Evolutionary conservation across 2,797 vertebrate species (phyloP).

Genomic region (Heterohyrax brucei): DNA sequence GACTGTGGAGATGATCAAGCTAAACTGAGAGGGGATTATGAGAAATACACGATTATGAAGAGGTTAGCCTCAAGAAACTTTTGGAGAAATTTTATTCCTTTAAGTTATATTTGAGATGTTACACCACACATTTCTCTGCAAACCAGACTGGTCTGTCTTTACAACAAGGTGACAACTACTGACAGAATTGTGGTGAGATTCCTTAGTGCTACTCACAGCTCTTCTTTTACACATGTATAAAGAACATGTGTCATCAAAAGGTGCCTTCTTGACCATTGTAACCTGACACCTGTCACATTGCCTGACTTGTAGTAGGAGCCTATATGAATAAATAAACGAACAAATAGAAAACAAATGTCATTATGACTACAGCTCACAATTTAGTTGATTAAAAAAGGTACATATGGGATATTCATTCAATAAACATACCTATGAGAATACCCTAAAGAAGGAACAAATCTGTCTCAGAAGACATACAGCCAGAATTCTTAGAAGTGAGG

Average conservation of each 20-base stretch:
- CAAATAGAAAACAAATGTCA: neutral
- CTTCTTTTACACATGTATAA: neutral
- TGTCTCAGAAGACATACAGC: neutral
- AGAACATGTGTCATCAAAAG: neutral
- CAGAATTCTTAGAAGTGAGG: neutral
- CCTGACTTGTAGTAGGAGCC: neutral
- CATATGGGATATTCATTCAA: neutral
- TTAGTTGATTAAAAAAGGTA: neutral
- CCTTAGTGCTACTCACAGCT: neutral
- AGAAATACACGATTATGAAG: neutral
- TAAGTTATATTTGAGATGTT: neutral
- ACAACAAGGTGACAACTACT: neutral
- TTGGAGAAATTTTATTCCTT: slow-evolving; percentile 23
- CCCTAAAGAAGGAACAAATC: neutral
- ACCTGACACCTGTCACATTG: neutral
- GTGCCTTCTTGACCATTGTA: neutral
- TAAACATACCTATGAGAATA: neutral
- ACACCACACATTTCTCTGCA: neutral
- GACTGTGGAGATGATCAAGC: neutral
- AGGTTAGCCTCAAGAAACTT: neutral
- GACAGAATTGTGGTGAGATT: neutral
- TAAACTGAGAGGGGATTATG: neutral
- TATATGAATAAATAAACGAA: neutral
- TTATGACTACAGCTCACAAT: neutral
- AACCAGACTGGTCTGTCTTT: slow-evolving; percentile 18